Base-by-base conservation (phyloP, 2,888 invertebrate genomes). In the Papilio elwesi region DNA sequence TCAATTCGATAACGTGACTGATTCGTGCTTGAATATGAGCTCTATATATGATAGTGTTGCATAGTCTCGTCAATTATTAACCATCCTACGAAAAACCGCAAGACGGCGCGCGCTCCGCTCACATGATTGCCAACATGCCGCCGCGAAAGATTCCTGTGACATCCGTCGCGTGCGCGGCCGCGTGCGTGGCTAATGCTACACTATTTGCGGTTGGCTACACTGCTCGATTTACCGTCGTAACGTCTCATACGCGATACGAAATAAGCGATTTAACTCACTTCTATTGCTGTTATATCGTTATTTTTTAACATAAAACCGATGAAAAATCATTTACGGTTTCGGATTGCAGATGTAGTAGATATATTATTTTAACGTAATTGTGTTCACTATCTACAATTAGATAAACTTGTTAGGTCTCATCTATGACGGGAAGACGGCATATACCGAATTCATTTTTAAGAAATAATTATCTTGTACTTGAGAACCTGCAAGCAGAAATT, bases 191-290 rank as follows among this genome's bases (percentile, higher is more conserved):
- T 87, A 89, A 90, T 87, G 83, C 81, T 79, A 78, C 73, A 79
- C 84, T 80, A 90, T 90, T 91, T 90, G 91, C 82, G 91, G 91
- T 90, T 84, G 76, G 85, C 82, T 82, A 85, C 83, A 83, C 81
- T 74, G 75, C 79, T 70, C 75, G 76, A 75, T 75, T 75, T 80
- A 79, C 80, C 77, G 57, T 13, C 64, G 72, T 76, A 66, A 70
- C 70, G 53, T 69, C 73, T 55, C 68, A 9, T 53, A 66, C 13
- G 36, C 13, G 59, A 36, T 36, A 53, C 47, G 53, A 10, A 12
- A 64, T 63, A 55, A 64, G 64, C 43, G 53, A 72, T 72, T 68
- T 10, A 64, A 36, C 68, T 68, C n/a, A 16, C 49, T 13, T 68
- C 43, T 15, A 26, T 66, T 71, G 26, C 38, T 7, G 55, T 68